Base-by-base conservation (phyloP, 1,140 invertebrate genomes). In the Nasonia longicornis region DNA sequence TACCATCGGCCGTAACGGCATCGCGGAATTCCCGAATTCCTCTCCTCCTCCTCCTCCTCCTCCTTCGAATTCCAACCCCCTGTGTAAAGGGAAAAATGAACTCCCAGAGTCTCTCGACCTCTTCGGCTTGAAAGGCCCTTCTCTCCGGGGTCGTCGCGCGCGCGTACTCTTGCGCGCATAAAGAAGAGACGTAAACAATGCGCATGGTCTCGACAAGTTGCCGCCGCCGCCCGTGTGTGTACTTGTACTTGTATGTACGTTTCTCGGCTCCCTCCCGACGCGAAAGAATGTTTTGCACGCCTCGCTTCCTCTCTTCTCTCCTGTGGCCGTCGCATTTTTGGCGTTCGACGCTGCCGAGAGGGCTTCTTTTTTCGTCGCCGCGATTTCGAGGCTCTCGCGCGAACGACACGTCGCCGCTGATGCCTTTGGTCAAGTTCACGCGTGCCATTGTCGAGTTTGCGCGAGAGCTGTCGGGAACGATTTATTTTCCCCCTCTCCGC, bases 251-350 rank as follows among this genome's bases (percentile, higher is more conserved):
- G 31, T 69, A 69, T 69, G 11, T 69, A 58, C 14, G 20, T 58
- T 58, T 58, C 14, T 58, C 52, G 20, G 52, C 52, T 58, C 70
- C 52, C 45, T 74, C 45, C 63, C 45, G 11, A 38, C 70, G n/a
- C 58, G 45, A 6, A 64, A 2, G 76, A 77, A 78, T 63, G 45
- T 78, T 70, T 52, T 35, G 66, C 67, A 35, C 29, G 66, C 42
- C 22, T 38, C 12, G 63, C n/a, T 67, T 77, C 75, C 42, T 70
- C 31, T 45, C 38, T 64, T 22, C 42, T 12, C 63, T 66, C 63
- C 63, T 45, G 75, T 48, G 22, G 58, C 12, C 22, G 75, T 16
- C 16, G 52, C 42, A 58, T 78, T 78, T 78, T 78, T 58, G 77
- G 77, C 77, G 16, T 31, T 20, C 42, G 48, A 26, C 6, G 52